Conservation (phyloP, 2,797 vertebrate species). For the Myotis findleyi region DNA sequence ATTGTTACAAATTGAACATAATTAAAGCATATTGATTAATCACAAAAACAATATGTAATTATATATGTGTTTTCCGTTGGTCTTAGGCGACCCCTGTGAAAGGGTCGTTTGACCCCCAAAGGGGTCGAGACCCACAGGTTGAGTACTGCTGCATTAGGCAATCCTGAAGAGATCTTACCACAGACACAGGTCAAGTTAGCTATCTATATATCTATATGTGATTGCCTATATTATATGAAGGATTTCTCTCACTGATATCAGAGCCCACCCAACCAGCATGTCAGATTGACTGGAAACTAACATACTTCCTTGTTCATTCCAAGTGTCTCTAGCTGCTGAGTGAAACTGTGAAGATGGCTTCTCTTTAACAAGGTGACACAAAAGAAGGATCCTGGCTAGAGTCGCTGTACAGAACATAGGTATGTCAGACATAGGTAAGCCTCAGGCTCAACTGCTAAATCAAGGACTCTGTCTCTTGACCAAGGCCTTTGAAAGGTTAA, state of each 20-base stretch:
- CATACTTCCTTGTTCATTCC: neutral
- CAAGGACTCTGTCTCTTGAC: neutral
- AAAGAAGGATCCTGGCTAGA: neutral
- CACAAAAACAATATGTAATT: too few species aligned
- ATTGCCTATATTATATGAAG: neutral
- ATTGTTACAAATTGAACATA: too few species aligned
- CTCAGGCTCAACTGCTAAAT: neutral
- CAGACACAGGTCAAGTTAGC: neutral
- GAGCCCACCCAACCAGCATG: neutral
- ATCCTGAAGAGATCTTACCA: neutral
- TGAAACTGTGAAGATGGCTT: neutral
- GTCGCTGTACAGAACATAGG: neutral
- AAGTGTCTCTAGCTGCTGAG: neutral
- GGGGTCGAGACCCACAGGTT: too few species aligned
- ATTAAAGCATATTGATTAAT: too few species aligned
- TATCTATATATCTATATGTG: neutral
- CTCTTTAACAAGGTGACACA: neutral
- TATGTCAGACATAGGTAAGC: neutral
- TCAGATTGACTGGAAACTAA: slow-evolving; percentile 31
- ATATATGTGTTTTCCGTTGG: too few species aligned
- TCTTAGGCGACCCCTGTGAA: too few species aligned
- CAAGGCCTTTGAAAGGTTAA: neutral
- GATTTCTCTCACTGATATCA: slow-evolving; percentile 33
- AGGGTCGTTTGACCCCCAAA: too few species aligned
- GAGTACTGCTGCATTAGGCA: neutral